phyloP scores from a whole-genome alignment of 2,888 invertebrate species.

The Yponomeuta malinellus region DNA sequence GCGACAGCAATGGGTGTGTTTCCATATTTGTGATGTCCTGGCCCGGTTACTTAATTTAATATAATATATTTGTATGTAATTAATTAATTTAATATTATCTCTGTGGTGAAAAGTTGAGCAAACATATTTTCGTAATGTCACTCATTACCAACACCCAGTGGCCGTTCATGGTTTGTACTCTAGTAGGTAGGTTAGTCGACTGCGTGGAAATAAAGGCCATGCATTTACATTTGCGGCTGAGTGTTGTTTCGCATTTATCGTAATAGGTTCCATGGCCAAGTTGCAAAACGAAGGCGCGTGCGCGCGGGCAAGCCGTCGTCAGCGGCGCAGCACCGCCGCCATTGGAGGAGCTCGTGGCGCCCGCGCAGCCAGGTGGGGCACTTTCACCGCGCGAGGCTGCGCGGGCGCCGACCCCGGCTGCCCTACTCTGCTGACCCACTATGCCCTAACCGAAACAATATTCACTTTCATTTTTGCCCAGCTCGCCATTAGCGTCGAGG shows the following conservation, averaged over 20 bases:
- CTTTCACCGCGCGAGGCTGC: conserved; percentile 73
- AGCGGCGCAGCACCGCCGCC: conserved; percentile 33
- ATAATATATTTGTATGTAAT: too few species aligned
- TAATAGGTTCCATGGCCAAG: conserved; percentile 73
- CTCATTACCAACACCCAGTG: neutral
- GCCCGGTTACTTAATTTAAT: too few species aligned
- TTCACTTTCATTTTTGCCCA: conserved; percentile 68
- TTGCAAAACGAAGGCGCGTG: conserved; percentile 72
- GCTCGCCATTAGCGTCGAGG: conserved; percentile 61
- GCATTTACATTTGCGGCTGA: conserved; percentile 62
- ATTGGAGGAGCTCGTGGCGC: conserved; percentile 34
- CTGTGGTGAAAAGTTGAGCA: neutral
- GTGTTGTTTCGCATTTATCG: conserved; percentile 67
- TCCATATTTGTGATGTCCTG: too few species aligned
- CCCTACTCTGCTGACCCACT: conserved; percentile 73
- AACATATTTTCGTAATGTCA: neutral
- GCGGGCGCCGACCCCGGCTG: conserved; percentile 71
- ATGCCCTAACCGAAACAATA: conserved; percentile 61
- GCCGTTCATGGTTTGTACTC: conserved; percentile 4
- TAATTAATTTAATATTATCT: neutral
- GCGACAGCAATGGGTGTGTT: too few species aligned
- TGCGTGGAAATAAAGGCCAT: conserved; percentile 58
- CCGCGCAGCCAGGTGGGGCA: conserved; percentile 43
- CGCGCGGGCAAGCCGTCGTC: conserved; percentile 55
- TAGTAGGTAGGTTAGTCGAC: conserved; percentile 19